Conservation (phyloP, 1,140 invertebrate species). For the Grapholita molesta region DNA sequence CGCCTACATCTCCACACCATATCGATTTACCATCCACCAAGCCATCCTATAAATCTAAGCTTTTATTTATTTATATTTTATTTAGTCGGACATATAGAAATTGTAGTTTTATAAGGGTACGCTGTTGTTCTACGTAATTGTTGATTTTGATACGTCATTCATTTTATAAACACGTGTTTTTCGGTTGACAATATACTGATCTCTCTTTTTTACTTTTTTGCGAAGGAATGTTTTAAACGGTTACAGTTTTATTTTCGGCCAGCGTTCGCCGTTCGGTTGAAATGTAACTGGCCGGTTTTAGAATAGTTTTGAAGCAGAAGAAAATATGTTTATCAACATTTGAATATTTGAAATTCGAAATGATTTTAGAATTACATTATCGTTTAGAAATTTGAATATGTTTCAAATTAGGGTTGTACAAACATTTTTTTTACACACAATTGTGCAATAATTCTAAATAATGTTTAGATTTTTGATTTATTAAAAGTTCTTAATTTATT, state of each 20-base stretch:
- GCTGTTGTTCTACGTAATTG: background rate
- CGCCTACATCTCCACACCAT: slow-evolving; percentile 46
- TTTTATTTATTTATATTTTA: background rate
- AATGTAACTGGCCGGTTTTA: background rate
- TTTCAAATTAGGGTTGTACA: background rate
- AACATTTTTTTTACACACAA: background rate
- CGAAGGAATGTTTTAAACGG: background rate
- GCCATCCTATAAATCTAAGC: background rate
- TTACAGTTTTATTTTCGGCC: background rate
- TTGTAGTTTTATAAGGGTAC: background rate
- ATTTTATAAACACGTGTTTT: background rate
- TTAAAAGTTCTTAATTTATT: background rate
- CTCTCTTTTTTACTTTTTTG: background rate
- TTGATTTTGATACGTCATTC: background rate
- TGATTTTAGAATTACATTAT: background rate
- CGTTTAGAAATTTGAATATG: background rate
- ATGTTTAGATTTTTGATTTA: background rate
- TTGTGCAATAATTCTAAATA: background rate
- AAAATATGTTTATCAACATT: background rate
- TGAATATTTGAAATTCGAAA: background rate
- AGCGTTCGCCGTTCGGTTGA: background rate
- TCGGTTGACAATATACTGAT: background rate
- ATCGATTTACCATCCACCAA: slow-evolving; percentile 48
- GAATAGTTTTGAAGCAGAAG: background rate
- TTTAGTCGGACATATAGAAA: background rate